These are phyloP conservation scores for Eumeta japonica DNA, from an alignment of 1,140 invertebrate species.

Conservation along the genomic window DNA sequence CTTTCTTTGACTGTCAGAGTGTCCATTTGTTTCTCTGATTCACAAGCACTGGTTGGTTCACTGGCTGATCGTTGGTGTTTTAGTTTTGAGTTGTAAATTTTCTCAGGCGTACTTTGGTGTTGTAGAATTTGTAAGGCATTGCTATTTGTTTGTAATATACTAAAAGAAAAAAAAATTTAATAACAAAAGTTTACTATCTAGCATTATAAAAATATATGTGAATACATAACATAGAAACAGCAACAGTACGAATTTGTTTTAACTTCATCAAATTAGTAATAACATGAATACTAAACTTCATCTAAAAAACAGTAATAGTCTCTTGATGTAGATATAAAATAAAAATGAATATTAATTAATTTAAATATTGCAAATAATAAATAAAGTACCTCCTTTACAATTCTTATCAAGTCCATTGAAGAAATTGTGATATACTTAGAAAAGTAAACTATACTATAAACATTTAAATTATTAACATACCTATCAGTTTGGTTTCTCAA, in stretches of 20 bases:
- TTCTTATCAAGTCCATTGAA: not conserved
- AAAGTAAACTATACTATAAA: not conserved
- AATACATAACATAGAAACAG: not conserved
- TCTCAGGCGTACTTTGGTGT: slow-evolving; percentile 36
- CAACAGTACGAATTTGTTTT: not conserved
- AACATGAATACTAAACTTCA: not conserved
- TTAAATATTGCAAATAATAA: no score
- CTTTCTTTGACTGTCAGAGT: slow-evolving; percentile 25
- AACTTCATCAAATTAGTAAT: not conserved
- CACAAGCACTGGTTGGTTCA: slow-evolving; percentile 33
- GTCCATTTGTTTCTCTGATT: slow-evolving; percentile 26
- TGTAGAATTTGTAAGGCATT: slow-evolving; percentile 31
- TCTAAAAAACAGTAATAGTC: not conserved
- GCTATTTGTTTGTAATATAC: slow-evolving; percentile 38
- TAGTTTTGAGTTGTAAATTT: slow-evolving; percentile 20
- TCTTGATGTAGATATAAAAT: not conserved
- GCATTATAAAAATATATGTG: not conserved
- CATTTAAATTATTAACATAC: slow-evolving; percentile 17
- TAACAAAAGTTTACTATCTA: not conserved
- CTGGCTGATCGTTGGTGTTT: slow-evolving; percentile 40
- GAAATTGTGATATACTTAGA: not conserved
- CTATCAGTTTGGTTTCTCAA: slow-evolving; percentile 39
- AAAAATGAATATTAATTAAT: no score
- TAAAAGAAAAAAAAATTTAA: slow-evolving; percentile 17
- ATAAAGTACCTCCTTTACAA: no score